A percentile compares a stretch with the other conserved stretches of the same genome.
These are phyloP conservation scores for Sparus aurata DNA, from an alignment of 2,797 vertebrate genomes.

Conservation along the genomic window DNA sequence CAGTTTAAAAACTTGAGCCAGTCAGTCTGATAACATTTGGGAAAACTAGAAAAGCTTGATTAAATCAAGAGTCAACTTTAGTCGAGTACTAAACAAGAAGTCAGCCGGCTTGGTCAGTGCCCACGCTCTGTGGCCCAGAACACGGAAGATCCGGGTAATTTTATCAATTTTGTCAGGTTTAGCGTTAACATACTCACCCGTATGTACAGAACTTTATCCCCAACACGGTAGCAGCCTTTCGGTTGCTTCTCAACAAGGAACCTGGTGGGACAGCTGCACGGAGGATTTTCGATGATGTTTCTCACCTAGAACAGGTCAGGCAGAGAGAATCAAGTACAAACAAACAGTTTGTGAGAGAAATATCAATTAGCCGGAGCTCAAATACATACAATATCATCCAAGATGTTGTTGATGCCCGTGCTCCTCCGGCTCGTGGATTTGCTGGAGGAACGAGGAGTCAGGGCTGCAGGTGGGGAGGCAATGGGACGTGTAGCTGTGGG, in stretches of 20 bases:
- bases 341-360: background rate
- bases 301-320: conserved; percentile 87
- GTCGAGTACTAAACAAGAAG: too few species aligned
- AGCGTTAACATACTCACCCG: conserved; percentile 71
- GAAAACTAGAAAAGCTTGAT: too few species aligned
- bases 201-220: conserved; percentile 91
- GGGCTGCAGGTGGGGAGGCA: conserved; percentile 42
- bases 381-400: conserved; percentile 93
- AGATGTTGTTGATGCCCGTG: conserved; percentile 78
- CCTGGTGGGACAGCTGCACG: conserved; percentile 91
- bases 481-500: conserved; percentile 34
- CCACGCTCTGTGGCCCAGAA: too few species aligned
- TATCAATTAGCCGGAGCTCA: background rate
- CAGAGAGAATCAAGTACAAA: background rate
- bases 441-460: conserved; percentile 38
- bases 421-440: conserved; percentile 85
- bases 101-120: too few species aligned
- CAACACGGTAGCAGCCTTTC: conserved; percentile 95
- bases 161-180: too few species aligned
- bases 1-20: too few species aligned
- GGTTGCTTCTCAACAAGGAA: conserved; percentile 96
- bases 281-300: conserved; percentile 92
- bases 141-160: too few species aligned
- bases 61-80: too few species aligned
- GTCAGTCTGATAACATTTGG: too few species aligned